Evolutionary conservation across 2,888 invertebrate species (phyloP).

Genomic region (Aleiodes leptofemur): DNA sequence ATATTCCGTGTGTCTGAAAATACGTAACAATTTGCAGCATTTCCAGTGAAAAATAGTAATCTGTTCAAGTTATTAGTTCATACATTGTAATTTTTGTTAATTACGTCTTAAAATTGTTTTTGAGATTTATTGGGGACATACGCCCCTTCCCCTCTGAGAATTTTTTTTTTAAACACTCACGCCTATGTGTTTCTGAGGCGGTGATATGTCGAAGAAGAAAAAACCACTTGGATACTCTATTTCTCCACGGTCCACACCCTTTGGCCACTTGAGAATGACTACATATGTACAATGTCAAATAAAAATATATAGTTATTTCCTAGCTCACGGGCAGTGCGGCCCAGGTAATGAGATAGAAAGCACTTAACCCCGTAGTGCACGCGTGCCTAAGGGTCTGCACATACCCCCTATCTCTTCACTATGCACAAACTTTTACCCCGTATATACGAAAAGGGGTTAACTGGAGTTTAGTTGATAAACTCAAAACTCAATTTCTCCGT

Average conservation of each 20-base stretch:
- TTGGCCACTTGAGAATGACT: not conserved
- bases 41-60: too few species aligned
- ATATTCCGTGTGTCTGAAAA: too few species aligned
- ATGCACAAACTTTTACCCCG: constrained; percentile 1
- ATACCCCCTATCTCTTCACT: constrained; percentile 18
- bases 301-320: constrained; percentile 41
- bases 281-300: not conserved
- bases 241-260: constrained; percentile 8
- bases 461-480: constrained; percentile 63
- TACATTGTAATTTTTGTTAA: too few species aligned
- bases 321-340: constrained; percentile 55
- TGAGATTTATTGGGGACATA: too few species aligned
- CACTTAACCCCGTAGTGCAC: constrained; percentile 66
- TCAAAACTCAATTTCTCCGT: constrained; percentile 34
- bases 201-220: too few species aligned
- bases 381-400: constrained; percentile 66
- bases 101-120: too few species aligned
- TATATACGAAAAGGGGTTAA: constrained; percentile 46
- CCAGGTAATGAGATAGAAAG: constrained; percentile 68
- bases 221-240: too few species aligned
- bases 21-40: too few species aligned
- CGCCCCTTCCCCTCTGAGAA: too few species aligned
- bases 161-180: too few species aligned
- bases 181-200: too few species aligned
- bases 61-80: too few species aligned